Conservation (phyloP, 2,113 vertebrate genomes). For the Erythrolamprus reginae region DNA sequence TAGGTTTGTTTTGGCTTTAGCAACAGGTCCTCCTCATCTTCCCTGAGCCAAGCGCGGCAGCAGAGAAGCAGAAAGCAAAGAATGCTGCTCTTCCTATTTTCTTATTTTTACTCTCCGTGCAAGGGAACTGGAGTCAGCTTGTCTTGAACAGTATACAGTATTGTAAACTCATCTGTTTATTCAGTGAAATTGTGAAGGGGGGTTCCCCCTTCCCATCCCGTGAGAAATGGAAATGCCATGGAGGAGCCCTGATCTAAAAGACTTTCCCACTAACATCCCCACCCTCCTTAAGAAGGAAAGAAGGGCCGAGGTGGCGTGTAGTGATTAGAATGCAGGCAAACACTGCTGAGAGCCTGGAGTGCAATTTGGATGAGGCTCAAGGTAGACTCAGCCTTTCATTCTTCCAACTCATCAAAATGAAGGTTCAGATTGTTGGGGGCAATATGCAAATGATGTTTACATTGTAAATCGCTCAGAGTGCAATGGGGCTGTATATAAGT, state of each 20-base stretch:
- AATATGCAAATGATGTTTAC: neutral
- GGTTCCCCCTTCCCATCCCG: neutral
- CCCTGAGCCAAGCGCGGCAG: slow-evolving; percentile 30
- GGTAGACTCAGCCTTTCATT: neutral
- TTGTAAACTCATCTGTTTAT: neutral
- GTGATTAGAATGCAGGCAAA: neutral
- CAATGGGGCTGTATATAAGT: neutral
- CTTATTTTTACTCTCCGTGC: neutral
- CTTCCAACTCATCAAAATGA: neutral
- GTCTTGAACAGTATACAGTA: neutral
- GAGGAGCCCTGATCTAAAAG: neutral
- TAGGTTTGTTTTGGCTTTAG: slow-evolving; percentile 43
- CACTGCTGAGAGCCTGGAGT: neutral
- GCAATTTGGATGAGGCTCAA: neutral
- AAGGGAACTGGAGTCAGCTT: neutral
- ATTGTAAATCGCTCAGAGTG: neutral
- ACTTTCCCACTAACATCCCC: neutral
- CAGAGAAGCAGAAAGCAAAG: slow-evolving; percentile 33
- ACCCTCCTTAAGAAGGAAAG: neutral
- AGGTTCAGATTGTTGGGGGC: neutral
- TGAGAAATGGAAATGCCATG: neutral
- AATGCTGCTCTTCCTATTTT: slow-evolving; percentile 30
- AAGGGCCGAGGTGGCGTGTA: neutral
- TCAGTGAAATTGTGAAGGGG: neutral
- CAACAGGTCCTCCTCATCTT: slow-evolving; percentile 34